These are phyloP conservation scores for Cervus canadensis DNA, from an alignment of 2,113 vertebrate genomes.

Conservation along the genomic window DNA sequence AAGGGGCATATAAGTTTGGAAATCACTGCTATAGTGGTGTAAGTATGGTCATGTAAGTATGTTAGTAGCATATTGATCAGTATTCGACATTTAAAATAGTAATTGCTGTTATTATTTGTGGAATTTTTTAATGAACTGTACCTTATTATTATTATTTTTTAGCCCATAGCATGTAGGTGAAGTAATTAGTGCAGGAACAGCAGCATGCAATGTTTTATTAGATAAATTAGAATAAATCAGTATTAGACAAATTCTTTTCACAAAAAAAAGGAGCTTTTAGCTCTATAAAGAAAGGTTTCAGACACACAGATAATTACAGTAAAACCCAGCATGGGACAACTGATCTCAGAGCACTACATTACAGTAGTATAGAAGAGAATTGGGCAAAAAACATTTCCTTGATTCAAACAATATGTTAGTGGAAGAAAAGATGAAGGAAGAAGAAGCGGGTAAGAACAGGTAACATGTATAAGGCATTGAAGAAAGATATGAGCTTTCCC, in stretches of 20 bases:
- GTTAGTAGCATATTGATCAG: background rate
- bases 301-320: background rate
- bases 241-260: background rate
- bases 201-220: background rate
- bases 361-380: background rate
- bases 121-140: background rate
- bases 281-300: background rate
- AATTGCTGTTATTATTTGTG: background rate
- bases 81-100: background rate
- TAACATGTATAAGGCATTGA: background rate
- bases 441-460: rapidly evolving
- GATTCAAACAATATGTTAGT: background rate
- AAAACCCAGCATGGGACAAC: rapidly evolving
- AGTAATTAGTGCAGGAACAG: background rate
- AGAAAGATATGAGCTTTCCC: background rate
- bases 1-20: background rate
- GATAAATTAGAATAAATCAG: background rate
- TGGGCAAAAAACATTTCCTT: background rate
- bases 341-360: background rate
- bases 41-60: background rate
- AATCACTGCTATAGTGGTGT: background rate
- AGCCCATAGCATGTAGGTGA: background rate
- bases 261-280: background rate
- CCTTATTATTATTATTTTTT: background rate
- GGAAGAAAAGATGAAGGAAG: background rate